These are phyloP conservation scores for Ectemnius lituratus DNA, from an alignment of 2,888 invertebrate genomes.

Conservation along the genomic window DNA sequence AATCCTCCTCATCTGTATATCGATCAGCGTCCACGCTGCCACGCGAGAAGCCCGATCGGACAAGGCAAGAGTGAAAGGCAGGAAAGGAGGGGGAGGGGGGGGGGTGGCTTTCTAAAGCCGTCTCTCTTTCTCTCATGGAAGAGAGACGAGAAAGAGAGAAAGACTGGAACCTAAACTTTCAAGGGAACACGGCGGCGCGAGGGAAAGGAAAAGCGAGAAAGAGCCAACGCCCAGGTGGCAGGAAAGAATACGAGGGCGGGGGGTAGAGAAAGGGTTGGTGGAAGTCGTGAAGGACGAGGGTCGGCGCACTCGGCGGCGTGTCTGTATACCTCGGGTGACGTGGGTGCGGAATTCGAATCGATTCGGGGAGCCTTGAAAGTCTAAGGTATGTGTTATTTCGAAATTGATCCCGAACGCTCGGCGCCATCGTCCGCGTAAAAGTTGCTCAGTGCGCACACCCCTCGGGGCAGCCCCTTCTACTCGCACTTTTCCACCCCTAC, in stretches of 20 bases:
- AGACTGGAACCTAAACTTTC: background rate
- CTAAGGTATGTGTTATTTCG: constrained; percentile 73
- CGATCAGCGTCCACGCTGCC: constrained; percentile 46
- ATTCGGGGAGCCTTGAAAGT: constrained; percentile 73
- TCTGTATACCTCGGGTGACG: constrained; percentile 1
- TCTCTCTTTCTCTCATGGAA: background rate
- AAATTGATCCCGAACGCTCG: constrained; percentile 74
- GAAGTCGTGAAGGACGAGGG: constrained; percentile 20
- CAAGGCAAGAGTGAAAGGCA: background rate
- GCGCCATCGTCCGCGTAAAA: constrained; percentile 74
- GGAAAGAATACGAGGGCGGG: constrained; percentile 48
- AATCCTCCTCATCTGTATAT: constrained; percentile 53
- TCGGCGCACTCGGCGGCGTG: background rate
- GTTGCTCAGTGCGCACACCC: constrained; percentile 75
- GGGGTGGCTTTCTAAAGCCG: background rate
- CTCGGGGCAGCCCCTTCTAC: constrained; percentile 59
- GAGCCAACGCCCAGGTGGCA: constrained; percentile 33
- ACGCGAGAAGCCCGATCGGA: constrained; percentile 28
- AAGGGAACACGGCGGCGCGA: constrained; percentile 21
- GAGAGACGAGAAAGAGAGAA: background rate
- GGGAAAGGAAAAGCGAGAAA: constrained; percentile 42
- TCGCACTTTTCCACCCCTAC: constrained; percentile 61
- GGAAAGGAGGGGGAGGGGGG: too few relatives aligned
- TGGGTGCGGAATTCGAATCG: constrained; percentile 57
- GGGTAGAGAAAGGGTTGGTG: constrained; percentile 23